Evolutionary conservation across 2,113 vertebrate species (phyloP).

Genomic region (Hydrolagus affinis): DNA sequence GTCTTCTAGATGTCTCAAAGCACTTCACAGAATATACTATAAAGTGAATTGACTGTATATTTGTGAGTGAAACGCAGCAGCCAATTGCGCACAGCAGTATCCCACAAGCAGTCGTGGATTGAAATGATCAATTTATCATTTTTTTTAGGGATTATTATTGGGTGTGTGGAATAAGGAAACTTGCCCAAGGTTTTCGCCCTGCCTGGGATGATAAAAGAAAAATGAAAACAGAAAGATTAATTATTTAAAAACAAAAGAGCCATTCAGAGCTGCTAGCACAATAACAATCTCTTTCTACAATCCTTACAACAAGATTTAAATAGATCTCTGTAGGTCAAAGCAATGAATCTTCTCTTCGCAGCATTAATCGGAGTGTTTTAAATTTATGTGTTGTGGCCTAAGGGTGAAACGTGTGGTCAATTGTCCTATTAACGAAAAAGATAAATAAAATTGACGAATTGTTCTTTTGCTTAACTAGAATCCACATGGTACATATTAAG

Average conservation of each 20-base stretch:
- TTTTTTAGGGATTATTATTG: no score
- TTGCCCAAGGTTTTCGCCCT: no score
- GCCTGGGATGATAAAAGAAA: neutral
- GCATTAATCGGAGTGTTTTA: slow-evolving; percentile 36
- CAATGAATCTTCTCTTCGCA: slow-evolving; percentile 12
- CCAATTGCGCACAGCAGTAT: no score
- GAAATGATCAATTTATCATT: no score
- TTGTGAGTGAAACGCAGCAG: no score
- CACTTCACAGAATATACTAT: no score
- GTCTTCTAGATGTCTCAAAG: no score
- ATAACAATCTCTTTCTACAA: slow-evolving; percentile 10
- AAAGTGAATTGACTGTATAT: no score
- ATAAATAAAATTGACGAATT: slow-evolving; percentile 75
- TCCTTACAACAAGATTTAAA: slow-evolving; percentile 2
- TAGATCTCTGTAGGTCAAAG: slow-evolving; percentile 4
- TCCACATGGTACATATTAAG: slow-evolving; percentile 61
- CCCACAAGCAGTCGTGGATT: no score
- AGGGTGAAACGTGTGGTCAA: slow-evolving; percentile 53
- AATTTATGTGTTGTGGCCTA: slow-evolving; percentile 46
- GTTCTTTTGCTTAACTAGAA: slow-evolving; percentile 56
- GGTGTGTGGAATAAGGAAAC: no score
- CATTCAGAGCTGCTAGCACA: slow-evolving; percentile 15
- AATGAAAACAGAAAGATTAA: neutral
- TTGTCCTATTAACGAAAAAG: slow-evolving; percentile 56
- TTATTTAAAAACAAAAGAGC: neutral